Evolutionary conservation across 2,113 vertebrate genomes (phyloP).

Genomic region (Mesitornis unicolor): DNA sequence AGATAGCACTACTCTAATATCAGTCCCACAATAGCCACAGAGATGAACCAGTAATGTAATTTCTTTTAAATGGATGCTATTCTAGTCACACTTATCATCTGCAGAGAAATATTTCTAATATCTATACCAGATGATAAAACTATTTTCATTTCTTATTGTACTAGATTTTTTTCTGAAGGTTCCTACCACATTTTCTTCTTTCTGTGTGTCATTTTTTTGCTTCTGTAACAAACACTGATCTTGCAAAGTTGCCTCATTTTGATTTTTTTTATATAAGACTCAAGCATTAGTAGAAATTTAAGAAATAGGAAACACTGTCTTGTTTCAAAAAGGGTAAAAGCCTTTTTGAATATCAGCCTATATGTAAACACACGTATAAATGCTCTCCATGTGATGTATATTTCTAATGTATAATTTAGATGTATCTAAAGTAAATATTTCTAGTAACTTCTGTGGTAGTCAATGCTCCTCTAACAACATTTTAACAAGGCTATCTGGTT

Average conservation of each 20-base stretch:
- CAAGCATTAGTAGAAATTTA: constrained; percentile 11
- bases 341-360: neutral
- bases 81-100: constrained; percentile 62
- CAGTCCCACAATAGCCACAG: constrained; percentile 40
- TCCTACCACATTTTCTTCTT: neutral
- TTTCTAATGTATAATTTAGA: neutral
- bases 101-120: constrained; percentile 62
- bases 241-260: constrained; percentile 28
- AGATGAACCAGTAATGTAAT: constrained; percentile 54
- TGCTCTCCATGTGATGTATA: neutral
- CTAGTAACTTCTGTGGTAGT: neutral
- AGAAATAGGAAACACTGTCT: constrained; percentile 4
- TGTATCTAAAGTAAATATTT: neutral
- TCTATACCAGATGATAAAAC: constrained; percentile 56
- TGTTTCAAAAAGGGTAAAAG: neutral
- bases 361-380: neutral
- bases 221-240: constrained; percentile 25
- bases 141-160: constrained; percentile 63
- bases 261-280: neutral
- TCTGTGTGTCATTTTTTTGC: neutral
- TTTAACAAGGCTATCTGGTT: neutral
- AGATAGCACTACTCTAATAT: constrained; percentile 40
- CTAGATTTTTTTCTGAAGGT: neutral
- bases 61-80: constrained; percentile 60
- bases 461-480: neutral